Evolutionary conservation across 2,888 invertebrate genomes (phyloP).

Genomic region (Glaucopsyche alexis): DNA sequence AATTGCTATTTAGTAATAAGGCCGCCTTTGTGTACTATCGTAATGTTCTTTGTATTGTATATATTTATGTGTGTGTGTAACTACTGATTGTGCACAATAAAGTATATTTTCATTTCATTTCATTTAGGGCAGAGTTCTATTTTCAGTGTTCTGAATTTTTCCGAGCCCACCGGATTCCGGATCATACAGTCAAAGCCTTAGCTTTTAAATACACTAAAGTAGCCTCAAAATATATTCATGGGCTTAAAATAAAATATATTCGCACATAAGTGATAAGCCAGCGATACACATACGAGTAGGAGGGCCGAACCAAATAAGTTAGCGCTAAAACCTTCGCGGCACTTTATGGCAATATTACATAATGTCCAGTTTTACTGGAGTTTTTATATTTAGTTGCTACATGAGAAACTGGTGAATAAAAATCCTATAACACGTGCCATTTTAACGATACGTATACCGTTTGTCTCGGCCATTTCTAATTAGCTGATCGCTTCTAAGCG

Average conservation of each 20-base stretch:
- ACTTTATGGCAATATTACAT: constrained; percentile 2
- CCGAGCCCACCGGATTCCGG: too few species aligned
- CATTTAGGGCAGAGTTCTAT: too few species aligned
- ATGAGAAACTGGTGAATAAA: neutral
- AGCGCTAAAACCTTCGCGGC: neutral
- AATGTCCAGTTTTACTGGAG: neutral
- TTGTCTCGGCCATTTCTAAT: neutral
- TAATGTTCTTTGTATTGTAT: too few species aligned
- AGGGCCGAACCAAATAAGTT: constrained; percentile 2
- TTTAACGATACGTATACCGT: neutral
- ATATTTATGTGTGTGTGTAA: too few species aligned
- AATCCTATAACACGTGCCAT: neutral
- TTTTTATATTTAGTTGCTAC: constrained; percentile 12
- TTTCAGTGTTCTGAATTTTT: too few species aligned
- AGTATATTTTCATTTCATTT: too few species aligned
- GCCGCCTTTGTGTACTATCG: too few species aligned
- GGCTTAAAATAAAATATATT: constrained; percentile 4
- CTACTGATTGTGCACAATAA: too few species aligned
- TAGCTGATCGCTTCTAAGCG: neutral
- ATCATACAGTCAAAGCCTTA: too few species aligned
- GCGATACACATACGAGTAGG: neutral
- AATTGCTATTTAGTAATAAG: too few species aligned
- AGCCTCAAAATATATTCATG: neutral
- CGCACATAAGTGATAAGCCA: neutral
- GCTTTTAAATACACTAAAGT: too few species aligned